Evolutionary conservation across 1,140 invertebrate genomes (phyloP), one percentile per base, ranked within the genome.

Genomic region (Antheraea mylitta): DNA sequence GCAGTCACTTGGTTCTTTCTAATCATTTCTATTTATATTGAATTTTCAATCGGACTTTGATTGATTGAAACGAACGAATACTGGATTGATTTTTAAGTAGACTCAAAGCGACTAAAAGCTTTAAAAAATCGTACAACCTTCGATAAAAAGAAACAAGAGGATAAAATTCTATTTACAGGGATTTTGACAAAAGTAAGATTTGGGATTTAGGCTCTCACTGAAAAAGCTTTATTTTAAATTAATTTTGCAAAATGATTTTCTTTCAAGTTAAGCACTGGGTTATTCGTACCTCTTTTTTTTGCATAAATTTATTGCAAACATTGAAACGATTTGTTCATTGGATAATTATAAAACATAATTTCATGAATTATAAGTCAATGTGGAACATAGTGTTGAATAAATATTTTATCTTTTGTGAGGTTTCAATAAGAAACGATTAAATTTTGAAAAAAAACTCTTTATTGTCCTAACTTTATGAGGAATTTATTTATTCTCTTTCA

Each of bases 21-120:
- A 79, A 80, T 82, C 85, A 85, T 83, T 77, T 83, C 78, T 85
- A 87, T 81, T 83, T 87, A 73, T 74, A 89, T 81, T 81, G 85
- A 89, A 89, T 87, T 85, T 87, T 85, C 85, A 89, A 89, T 83
- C 77, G 76, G 76, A 77, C 79, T 77, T 73, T 86, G 84, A 89
- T 86, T 89, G 86, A 90, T 89, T 83, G 86, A 81, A 86, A 79
- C 79, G 83, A 82, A 71, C 81, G 77, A 76, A 64, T 77, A 71
- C 80, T 68, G 80, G 76, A 89, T 87, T 84, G 85, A 83, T 82
- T 86, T 84, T 89, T 83, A 89, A 90, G 82, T 81, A 84, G 78
- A 86, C 79, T 83, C 77, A 79, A 83, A 82, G 74, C 59, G 74
- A 81, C 78, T 79, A 83, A 83, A 84, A 78, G 75, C 78, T 81